Evolutionary conservation across 2,888 invertebrate genomes (phyloP).

Genomic region (Acronicta psi): DNA sequence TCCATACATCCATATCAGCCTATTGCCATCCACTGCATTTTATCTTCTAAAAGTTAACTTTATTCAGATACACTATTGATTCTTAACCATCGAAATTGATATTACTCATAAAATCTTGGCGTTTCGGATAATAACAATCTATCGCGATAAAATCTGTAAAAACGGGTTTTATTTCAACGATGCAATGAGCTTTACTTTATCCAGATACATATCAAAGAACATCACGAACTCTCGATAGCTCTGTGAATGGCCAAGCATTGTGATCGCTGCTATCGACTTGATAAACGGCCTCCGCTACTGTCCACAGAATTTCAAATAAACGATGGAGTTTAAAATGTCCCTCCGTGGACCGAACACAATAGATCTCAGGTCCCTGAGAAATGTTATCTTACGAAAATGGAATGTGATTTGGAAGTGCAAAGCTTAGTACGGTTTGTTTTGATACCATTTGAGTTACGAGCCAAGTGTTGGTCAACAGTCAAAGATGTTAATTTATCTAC

Average conservation of each 20-base stretch:
- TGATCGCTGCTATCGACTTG: constrained; percentile 70
- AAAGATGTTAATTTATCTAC: neutral
- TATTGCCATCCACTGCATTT: too few species aligned
- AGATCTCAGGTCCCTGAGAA: constrained; percentile 47
- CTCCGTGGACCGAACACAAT: constrained; percentile 65
- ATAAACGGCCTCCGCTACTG: constrained; percentile 76
- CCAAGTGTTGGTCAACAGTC: neutral
- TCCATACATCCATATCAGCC: too few species aligned
- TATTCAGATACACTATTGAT: too few species aligned
- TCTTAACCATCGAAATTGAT: too few species aligned
- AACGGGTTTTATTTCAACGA: constrained; percentile 1
- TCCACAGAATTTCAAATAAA: constrained; percentile 78
- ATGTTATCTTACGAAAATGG: constrained; percentile 39
- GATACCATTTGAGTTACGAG: neutral
- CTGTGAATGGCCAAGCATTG: constrained; percentile 55
- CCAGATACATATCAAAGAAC: constrained; percentile 48
- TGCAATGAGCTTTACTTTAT: constrained; percentile 26
- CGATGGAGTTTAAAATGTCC: constrained; percentile 80
- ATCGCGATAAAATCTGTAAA: neutral
- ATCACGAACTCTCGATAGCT: constrained; percentile 45
- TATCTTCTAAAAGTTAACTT: too few species aligned
- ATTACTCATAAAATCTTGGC: too few species aligned
- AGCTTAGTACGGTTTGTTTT: constrained; percentile 16
- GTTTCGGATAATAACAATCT: neutral
- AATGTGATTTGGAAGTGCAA: constrained; percentile 31